phyloP scores from a whole-genome alignment of 2,113 vertebrate species.

The Menidia beryllina region DNA sequence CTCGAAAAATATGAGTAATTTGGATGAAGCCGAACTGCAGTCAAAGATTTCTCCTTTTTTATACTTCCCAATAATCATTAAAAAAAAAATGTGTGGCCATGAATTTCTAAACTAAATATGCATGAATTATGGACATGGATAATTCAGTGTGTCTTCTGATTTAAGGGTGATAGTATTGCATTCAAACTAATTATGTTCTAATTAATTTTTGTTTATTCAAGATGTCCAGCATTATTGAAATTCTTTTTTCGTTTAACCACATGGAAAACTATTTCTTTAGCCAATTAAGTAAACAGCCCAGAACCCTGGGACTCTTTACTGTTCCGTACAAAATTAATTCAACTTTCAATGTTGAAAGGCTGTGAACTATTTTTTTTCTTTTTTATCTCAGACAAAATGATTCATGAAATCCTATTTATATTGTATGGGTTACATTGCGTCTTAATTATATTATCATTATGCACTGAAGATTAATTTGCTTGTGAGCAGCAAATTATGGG shows the following conservation, averaged over 20 bases:
- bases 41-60: constrained; percentile 12
- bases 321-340: constrained; percentile 22
- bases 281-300: constrained; percentile 7
- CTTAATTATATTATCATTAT: constrained; percentile 69
- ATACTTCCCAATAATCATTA: not conserved
- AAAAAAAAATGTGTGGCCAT: not conserved
- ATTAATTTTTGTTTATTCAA: constrained; percentile 1
- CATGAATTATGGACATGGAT: not conserved
- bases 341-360: constrained; percentile 26
- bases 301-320: constrained; percentile 20
- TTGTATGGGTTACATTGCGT: constrained; percentile 51
- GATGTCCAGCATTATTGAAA: not conserved
- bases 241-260: not conserved
- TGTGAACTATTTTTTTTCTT: not conserved
- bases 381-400: constrained; percentile 50
- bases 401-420: constrained; percentile 60
- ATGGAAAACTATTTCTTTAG: constrained; percentile 17
- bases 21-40: not conserved
- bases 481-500: constrained; percentile 52
- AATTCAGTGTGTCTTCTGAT: not conserved
- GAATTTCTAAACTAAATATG: not conserved
- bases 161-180: not conserved
- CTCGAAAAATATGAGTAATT: constrained; percentile 7
- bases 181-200: not conserved
- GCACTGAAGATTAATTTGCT: constrained; percentile 64